These are phyloP conservation scores for Epizoanthus illoricatus DNA, from an alignment of 92 coral and sea anemone genomes.

Conservation along the genomic window DNA sequence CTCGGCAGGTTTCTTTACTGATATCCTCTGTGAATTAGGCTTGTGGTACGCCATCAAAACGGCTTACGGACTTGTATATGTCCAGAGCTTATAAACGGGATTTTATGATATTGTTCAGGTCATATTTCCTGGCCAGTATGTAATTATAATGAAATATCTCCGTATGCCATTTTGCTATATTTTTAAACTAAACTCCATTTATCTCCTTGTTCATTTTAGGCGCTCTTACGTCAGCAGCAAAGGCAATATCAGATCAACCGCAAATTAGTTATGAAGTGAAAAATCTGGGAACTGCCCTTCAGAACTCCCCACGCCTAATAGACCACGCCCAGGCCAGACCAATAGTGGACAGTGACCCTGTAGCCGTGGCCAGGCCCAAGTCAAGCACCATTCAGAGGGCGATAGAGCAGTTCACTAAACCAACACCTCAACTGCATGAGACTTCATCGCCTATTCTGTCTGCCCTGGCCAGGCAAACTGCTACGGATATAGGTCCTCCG, in stretches of 20 bases:
- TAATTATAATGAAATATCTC: too few species aligned
- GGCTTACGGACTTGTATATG: too few species aligned
- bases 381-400: conserved; percentile 75
- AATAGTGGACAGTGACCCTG: conserved; percentile 21
- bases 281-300: conserved; percentile 9
- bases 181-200: neutral
- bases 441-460: conserved; percentile 80
- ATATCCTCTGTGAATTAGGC: too few species aligned
- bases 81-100: too few species aligned
- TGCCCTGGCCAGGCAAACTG: conserved; percentile 78
- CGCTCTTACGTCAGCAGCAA: conserved; percentile 64
- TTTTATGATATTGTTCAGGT: too few species aligned
- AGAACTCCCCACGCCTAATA: neutral
- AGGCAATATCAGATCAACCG: conserved; percentile 50
- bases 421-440: conserved; percentile 23
- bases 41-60: too few species aligned
- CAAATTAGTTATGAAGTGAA: conserved; percentile 38
- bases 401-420: conserved; percentile 55
- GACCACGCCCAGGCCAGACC: conserved; percentile 2
- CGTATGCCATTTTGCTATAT: neutral
- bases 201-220: neutral
- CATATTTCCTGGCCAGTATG: too few species aligned
- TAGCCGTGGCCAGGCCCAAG: conserved; percentile 29
- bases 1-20: too few species aligned
- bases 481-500: conserved; percentile 56